These are phyloP conservation scores for Fringilla coelebs DNA, from an alignment of 2,797 vertebrate species.

Conservation along the genomic window DNA sequence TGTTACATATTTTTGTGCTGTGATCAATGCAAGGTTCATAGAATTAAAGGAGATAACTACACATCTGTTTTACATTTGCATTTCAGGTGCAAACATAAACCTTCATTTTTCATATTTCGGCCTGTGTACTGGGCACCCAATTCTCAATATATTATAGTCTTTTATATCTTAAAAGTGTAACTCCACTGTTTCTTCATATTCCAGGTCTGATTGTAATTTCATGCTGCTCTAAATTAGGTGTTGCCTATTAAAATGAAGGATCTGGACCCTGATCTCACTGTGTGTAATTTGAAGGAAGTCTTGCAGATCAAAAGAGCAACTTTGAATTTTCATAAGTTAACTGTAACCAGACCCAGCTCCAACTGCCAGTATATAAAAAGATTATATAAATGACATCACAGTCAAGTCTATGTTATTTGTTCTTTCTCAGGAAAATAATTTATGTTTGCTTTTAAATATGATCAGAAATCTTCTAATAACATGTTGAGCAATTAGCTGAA, in stretches of 20 bases:
- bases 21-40: not conserved
- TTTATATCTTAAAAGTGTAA: not conserved
- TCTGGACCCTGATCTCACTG: not conserved
- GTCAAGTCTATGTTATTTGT: not conserved
- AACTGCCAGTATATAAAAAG: not conserved
- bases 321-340: not conserved
- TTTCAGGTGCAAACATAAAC: not conserved
- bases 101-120: conserved; percentile 18
- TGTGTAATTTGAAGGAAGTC: not conserved
- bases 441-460: not conserved
- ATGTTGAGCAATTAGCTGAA: not conserved
- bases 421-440: not conserved
- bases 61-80: conserved; percentile 9
- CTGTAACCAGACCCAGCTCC: not conserved
- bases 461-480: not conserved
- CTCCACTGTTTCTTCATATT: not conserved
- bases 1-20: not conserved
- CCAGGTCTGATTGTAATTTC: not conserved
- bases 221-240: not conserved
- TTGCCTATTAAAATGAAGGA: not conserved
- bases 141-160: not conserved
- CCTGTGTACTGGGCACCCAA: not conserved
- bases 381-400: not conserved
- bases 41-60: not conserved
- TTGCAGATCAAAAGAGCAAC: not conserved